Evolutionary conservation across 64 coral and sea anemone species (phyloP).

Genomic region (Platygyra sinensis): DNA sequence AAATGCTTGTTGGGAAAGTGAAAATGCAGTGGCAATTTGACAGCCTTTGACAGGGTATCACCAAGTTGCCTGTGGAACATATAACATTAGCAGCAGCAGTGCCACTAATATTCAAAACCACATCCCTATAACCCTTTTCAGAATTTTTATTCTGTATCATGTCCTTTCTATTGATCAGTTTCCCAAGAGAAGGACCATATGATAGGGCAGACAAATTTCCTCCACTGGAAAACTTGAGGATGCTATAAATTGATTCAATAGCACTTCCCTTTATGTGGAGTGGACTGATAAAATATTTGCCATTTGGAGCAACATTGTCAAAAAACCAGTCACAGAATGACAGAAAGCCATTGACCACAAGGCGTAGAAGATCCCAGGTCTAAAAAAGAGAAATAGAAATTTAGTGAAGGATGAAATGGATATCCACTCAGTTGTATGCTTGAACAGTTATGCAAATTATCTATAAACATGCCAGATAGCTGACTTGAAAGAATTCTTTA

Average conservation of each 20-base stretch:
- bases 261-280: slow-evolving; percentile 48
- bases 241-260: slow-evolving; percentile 46
- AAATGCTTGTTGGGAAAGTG: neutral
- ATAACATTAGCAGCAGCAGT: neutral
- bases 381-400: slow-evolving; percentile 6
- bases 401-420: slow-evolving; percentile 4
- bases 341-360: slow-evolving; percentile 40
- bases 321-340: slow-evolving; percentile 49
- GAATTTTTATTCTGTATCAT: slow-evolving; percentile 11
- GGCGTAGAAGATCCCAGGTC: slow-evolving; percentile 38
- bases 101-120: neutral
- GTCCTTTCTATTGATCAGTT: slow-evolving; percentile 34
- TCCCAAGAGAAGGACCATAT: slow-evolving; percentile 43
- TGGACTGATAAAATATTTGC: slow-evolving; percentile 51
- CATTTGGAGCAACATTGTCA: slow-evolving; percentile 24
- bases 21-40: neutral
- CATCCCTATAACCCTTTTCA: slow-evolving; percentile 44
- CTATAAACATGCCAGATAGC: neutral
- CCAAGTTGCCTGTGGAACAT: neutral
- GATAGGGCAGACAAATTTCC: slow-evolving; percentile 37
- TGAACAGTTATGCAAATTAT: neutral
- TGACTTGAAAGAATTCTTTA: neutral
- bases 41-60: neutral
- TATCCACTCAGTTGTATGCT: neutral
- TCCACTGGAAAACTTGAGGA: slow-evolving; percentile 36